Base-by-base conservation (phyloP, 37 sponge, comb jelly and placozoan species). In the Agelas oroides region DNA sequence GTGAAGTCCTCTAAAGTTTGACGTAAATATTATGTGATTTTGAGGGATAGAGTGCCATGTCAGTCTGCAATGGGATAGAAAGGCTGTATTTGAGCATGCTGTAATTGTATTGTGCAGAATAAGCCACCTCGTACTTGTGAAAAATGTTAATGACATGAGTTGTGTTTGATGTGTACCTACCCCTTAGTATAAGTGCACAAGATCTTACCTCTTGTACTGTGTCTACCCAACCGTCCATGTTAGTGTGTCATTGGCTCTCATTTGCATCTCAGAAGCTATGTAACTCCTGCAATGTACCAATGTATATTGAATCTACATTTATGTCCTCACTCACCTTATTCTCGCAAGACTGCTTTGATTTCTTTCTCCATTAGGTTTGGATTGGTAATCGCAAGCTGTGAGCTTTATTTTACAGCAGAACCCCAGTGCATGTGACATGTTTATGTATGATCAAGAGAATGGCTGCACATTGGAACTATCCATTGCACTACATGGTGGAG, bases 311-410 rank as follows among this genome's bases (percentile, higher is more conserved):
- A 11, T 11, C 24, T 27, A 62, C 28, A 20, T 41, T 24, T 21
- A 46, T 38, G 13, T 5, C 37, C 0, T 14, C 41, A 41, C 20
- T 21, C 28, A 64, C 36, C 68, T 34, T 55, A 87, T 86, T 64
- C 65, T 55, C 93, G 60, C 41, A 39, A 92, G 71, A 70, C 95
- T 32, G 92, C 95, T 65, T 65, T 60, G 14, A 90, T n/a, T n/a
- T n/a, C n/a, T n/a, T n/a, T n/a, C n/a, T n/a, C n/a, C n/a, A n/a
- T n/a, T n/a, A n/a, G n/a, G n/a, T n/a, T n/a, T n/a, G n/a, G n/a
- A n/a, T n/a, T n/a, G n/a, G n/a, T n/a, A n/a, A n/a, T n/a, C n/a
- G n/a, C n/a, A n/a, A n/a, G n/a, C n/a, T n/a, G n/a, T n/a, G n/a
- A n/a, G n/a, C n/a, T n/a, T n/a, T n/a, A n/a, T n/a, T n/a, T n/a